Evolutionary conservation across 2,113 vertebrate species (phyloP), one percentile per base, ranked within the genome.

Genomic region (Embiotoca jacksoni): DNA sequence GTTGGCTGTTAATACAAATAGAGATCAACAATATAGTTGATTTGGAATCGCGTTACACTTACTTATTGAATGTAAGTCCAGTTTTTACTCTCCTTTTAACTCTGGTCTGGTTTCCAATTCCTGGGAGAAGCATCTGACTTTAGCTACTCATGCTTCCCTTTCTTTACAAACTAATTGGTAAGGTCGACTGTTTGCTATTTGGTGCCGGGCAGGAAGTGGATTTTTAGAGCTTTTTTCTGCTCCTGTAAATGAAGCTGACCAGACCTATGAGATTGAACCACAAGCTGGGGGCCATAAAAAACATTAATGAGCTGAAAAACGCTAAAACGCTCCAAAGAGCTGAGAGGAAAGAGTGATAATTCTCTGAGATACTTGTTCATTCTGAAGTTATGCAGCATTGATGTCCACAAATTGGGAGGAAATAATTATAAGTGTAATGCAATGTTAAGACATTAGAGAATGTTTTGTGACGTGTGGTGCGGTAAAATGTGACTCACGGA

Each of bases 401-500:
- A 62, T 78, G 11, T 87, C 58, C 36, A 15, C 35, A 23, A 62
- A 30, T 1, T 33, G 52, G 16, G 33, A 37, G 59, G 66, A 58
- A 85, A 64, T 69, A 66, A 71, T 85, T 61, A 52, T 31, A 37
- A 33, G 58, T 59, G 6, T 41, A 50, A 44, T 3, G 4, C 44
- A 6, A 77, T 14, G 32, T 56, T 49, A 36, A 71, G 69, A 54
- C 58, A 57, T 41, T 23, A 6, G 57, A 61, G 16, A 54, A 68
- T 52, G 7, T 57, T 74, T 66, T 82, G 37, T 78, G 52, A 80
- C 69, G 32, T 71, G 32, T 4, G 41, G 56, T 7, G 69, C 46
- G 7, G 46, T 71, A 44, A 35, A 33, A 73, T 57, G 61, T 89
- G 88, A 91, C 75, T 87, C 90, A 89, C 31, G 31, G 0, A 16